Base-by-base conservation (phyloP, 2,888 invertebrate species). In the Oscheius myriophilus region DNA sequence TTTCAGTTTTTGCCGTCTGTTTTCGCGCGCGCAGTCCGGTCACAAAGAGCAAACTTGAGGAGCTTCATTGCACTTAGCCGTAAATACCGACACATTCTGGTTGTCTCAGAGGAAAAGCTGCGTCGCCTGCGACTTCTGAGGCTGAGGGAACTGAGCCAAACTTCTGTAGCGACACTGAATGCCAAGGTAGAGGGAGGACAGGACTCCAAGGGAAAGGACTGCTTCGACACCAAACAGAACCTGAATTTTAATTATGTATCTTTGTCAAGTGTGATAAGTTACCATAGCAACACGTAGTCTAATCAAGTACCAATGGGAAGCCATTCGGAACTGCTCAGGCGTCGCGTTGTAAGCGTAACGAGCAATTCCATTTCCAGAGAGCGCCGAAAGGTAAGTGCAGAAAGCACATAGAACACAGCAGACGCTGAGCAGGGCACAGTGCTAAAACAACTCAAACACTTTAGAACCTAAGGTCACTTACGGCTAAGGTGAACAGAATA, bases 131-230 rank as follows among this genome's bases (percentile, higher is more conserved):
- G 61, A 46, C 26, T 61, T 61, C 49, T 61, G 57, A 33, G 51
- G 57, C 3, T 49, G 70, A 1, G 76, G 64, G 11, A 77, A 33
- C 43, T 77, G 72, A 1, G 69, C 74, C 61, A 77, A 73, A 4
- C 74, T 74, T 54, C 76, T 71, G 59, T 77, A 77, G 18, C 73
- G 72, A 59, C 76, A 77, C 26, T 62, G 72, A 58, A 77, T 73
- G 53, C 76, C 76, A 21, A 77, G 45, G 25, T 77, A 77, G 45
- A 77, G 68, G 1, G 70, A 61, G 18, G 67, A 67, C 0, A 77
- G 68, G 14, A 77, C 65, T 9, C 67, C 61, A 18, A 70, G 68
- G 26, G 71, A 73, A 43, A 77, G 46, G 45, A 77, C 55, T 16
- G 65, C 41, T 46, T 77, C 72, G 25, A 72, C 49, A 1, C 64